phyloP scores from a whole-genome alignment of 2,797 vertebrate species.

The Chanos chanos region DNA sequence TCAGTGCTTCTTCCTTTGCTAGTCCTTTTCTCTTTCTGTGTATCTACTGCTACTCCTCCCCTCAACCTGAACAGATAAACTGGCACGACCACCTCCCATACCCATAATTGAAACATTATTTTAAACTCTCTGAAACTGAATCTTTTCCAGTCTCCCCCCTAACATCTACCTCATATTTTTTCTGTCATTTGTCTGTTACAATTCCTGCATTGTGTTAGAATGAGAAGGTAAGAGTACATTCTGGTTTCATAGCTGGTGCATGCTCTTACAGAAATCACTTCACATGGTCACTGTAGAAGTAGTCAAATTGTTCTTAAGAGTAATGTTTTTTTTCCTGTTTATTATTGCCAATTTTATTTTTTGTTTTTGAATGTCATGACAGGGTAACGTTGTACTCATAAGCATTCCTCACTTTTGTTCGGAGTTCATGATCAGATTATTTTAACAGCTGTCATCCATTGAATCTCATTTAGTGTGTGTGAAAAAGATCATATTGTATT shows the following conservation, averaged over 20 bases:
- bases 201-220: conserved; percentile 99
- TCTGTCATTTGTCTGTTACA: conserved; percentile 97
- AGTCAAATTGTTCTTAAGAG: conserved; percentile 51
- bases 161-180: conserved; percentile 97
- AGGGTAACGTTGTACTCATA: conserved; percentile 12
- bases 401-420: conserved; percentile 31
- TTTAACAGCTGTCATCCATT: conserved; percentile 63
- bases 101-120: conserved; percentile 74
- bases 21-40: not conserved
- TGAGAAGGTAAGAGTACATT: conserved; percentile 99
- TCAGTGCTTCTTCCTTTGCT: not conserved
- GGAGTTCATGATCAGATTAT: conserved; percentile 24
- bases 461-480: conserved; percentile 52
- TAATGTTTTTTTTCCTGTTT: conserved; percentile 55
- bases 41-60: conserved; percentile 21
- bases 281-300: conserved; percentile 67
- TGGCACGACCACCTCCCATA: conserved; percentile 64
- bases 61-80: conserved; percentile 58
- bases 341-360: conserved; percentile 54
- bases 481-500: conserved; percentile 36
- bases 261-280: conserved; percentile 76
- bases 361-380: conserved; percentile 19
- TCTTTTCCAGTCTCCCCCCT: conserved; percentile 77
- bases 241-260: conserved; percentile 88
- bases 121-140: conserved; percentile 76